Evolutionary conservation across 2,113 vertebrate species (phyloP), one percentile per base, ranked within the genome.

Genomic region (Uria aalge): DNA sequence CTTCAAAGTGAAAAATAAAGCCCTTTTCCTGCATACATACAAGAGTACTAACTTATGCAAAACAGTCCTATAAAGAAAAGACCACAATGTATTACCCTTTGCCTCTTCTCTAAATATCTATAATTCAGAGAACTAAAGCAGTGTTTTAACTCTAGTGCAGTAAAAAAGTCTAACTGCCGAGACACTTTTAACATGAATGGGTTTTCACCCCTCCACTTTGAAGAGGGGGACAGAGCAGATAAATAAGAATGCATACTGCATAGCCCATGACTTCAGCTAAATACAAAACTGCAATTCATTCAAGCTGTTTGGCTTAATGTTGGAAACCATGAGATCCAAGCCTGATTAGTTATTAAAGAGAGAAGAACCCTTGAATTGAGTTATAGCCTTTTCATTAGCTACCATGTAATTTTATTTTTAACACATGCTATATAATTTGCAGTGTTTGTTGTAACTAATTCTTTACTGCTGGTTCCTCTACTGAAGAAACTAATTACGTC

Each of bases 371-470:
- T 41, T 82, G 80, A 82, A 69, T 10, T 85, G 94, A 96, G 73
- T 87, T 95, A 85, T 0, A 87, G 66, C 18, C 29, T 60, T 88
- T 67, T 48, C 12, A 1, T 78, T 85, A 90, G 91, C 92, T 94
- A 91, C 74, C 29, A 68, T 64, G 53, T 89, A 78, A 89, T 85
- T 96, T 88, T 86, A 93, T 87, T 94, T 94, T 91, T 96, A 96
- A 94, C 89, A 92, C 50, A 88, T 76, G 87, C 53, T 73, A 63
- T 41, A 43, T 76, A 90, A 94, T 91, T 83, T 79, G 57, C n/a
- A 72, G 16, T 45, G 69, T 87, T 95, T 94, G 81, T 34, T 89
- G 38, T 47, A 92, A 57, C 40, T 82, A 85, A 95, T 90, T 92
- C 69, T 73, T 82, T 79, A 85, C 89, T 91, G 66, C 66, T 95